Evolutionary conservation across 1,140 invertebrate genomes (phyloP), one percentile per base, ranked within the genome.

Genomic region (Tetragnatha versicolor): DNA sequence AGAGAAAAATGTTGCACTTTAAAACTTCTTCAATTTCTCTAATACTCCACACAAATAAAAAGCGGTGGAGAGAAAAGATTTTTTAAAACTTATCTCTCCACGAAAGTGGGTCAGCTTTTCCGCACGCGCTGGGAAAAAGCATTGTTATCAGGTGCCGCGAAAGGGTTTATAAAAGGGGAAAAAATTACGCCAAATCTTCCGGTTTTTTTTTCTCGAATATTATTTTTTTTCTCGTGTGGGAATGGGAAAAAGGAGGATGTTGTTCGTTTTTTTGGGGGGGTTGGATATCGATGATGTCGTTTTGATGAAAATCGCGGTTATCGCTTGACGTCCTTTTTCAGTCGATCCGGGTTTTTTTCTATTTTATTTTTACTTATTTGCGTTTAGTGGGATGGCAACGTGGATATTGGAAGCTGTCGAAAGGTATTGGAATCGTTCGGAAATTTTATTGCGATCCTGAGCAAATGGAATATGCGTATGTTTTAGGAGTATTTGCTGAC

Each of bases 1-100:
- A 53, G 69, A 72, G 69, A 72, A 72, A 72, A 72, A 72, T 72
- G 69, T 72, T 72, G 53, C 69, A 72, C 69, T 72, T 72, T 72
- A 72, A 72, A 72, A 72, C 51, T 72, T 72, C 69, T 72, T 72
- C 69, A 72, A 72, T 72, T 72, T 58, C 69, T 72, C 69, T 72
- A 72, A 72, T 72, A 72, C 69, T 58, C 49, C 35, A 53, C 60
- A 58, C 39, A 60, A 37, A 31, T 35, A 72, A 58, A 37, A 51
- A 51, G 17, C 25, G 63, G 17, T n/a, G n/a, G n/a, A n/a, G n/a
- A n/a, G n/a, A n/a, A n/a, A n/a, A n/a, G n/a, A n/a, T 58, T 17
- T 31, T 22, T 33, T 58, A 27, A 58, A 58, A 58, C 55, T 58
- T 58, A 58, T 58, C 55, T 58, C 55, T 20, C 6, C 17, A 17